Evolutionary conservation across 2,888 invertebrate genomes (phyloP).

Genomic region (Acronicta aceris): DNA sequence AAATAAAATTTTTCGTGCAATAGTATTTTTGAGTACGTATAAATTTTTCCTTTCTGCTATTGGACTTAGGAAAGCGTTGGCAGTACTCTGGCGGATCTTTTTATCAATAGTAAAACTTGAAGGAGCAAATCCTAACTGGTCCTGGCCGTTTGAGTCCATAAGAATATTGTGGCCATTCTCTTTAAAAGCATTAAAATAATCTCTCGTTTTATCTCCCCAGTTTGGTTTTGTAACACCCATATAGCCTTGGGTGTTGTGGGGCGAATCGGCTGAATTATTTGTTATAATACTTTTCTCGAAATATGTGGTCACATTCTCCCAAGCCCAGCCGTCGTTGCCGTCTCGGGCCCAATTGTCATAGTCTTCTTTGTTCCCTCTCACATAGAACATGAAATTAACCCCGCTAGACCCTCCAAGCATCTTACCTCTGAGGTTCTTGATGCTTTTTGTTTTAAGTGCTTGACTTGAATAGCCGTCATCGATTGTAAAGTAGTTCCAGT

Average conservation of each 20-base stretch:
- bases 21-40: slow-evolving; percentile 65
- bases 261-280: slow-evolving; percentile 66
- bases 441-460: slow-evolving; percentile 55
- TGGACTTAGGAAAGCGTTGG: slow-evolving; percentile 64
- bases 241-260: slow-evolving; percentile 61
- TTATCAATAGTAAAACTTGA: slow-evolving; percentile 61
- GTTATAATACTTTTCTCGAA: slow-evolving; percentile 67
- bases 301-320: slow-evolving; percentile 66
- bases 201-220: slow-evolving; percentile 69
- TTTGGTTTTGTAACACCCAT: slow-evolving; percentile 67
- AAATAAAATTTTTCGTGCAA: slow-evolving; percentile 67
- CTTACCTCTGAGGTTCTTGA: slow-evolving; percentile 89
- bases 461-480: slow-evolving; percentile 66
- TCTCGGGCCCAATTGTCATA: slow-evolving; percentile 91
- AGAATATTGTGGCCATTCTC: slow-evolving; percentile 66
- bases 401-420: slow-evolving; percentile 91
- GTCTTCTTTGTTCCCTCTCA: slow-evolving; percentile 90
- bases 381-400: slow-evolving; percentile 91
- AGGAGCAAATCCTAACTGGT: slow-evolving; percentile 67
- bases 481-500: slow-evolving; percentile 89
- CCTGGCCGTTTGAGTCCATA: slow-evolving; percentile 64
- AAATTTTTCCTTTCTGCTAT: slow-evolving; percentile 67
- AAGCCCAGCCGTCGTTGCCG: slow-evolving; percentile 87
- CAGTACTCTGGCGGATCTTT: slow-evolving; percentile 65
- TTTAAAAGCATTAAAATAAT: slow-evolving; percentile 66